Evolutionary conservation across 1,140 invertebrate genomes (phyloP), one percentile per base, ranked within the genome.

Genomic region (Ylistrum balloti): DNA sequence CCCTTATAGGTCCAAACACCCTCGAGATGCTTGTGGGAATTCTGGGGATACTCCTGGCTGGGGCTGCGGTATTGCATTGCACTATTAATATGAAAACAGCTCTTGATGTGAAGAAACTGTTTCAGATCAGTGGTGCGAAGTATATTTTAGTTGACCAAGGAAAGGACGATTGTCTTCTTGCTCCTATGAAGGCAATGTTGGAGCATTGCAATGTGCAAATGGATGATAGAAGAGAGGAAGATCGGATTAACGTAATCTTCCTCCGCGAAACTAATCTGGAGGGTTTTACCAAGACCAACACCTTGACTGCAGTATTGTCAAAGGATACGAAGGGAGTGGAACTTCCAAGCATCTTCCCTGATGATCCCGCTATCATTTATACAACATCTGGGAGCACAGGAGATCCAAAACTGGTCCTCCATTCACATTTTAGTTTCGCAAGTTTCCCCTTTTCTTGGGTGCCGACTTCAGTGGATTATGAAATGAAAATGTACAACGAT

Each of bases 341-440:
- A 9, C 33, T 90, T 22, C 90, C 90, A 0, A 22, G 7, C 33
- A 32, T 86, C 22, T 35, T 32, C 33, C 90, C 90, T 10, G 90
- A 90, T 11, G 56, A 90, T 32, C 15, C 34, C 1, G 56, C 48
- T 45, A n/a, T 86, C 0, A 48, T 90, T 11, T 90, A 86, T 33
- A 90, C 87, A 1, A 88, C 90, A 13, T 90, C 90, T 0, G 90
- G 90, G 38, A 90, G 90, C 38, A 88, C 90, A n/a, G 90, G 90
- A 33, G 86, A n/a, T 48, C 87, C 87, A 22, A 90, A 90, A 86
- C 35, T 86, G 33, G 35, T 90, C 5, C 56, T 34, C 11, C 87
- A 90, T 33, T 38, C 87, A 11, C 87, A 90, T 28, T 88, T 41
- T 17, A 74, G 17, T 28, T 1, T 74, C 0, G 9, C 56, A 3